A percentile compares a stretch with the other conserved stretches of the same genome.
These are phyloP conservation scores for Brachymystax lenok DNA, from an alignment of 2,797 vertebrate genomes.

Conservation along the genomic window DNA sequence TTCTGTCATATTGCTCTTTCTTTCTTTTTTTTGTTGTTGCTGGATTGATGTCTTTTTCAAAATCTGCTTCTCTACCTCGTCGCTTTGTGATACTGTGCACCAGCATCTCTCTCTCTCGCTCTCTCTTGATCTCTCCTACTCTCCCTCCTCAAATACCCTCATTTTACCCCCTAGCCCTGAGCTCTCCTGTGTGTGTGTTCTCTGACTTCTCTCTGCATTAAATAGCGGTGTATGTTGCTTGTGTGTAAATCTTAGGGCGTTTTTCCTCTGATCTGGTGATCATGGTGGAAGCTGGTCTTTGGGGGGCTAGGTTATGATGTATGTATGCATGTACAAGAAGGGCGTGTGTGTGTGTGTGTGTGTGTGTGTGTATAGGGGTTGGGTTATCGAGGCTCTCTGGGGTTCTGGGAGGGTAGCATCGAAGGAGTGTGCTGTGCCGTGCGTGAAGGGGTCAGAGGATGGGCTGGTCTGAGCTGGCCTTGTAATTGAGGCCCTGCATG, in stretches of 20 bases:
- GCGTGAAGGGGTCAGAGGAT: conserved; percentile 51
- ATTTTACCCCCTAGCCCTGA: conserved; percentile 17
- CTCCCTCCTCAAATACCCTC: conserved; percentile 40
- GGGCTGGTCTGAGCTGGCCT: conserved; percentile 50
- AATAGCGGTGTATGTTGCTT: too few species aligned
- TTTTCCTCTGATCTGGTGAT: conserved; percentile 13
- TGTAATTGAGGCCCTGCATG: conserved; percentile 75
- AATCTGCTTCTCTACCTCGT: conserved; percentile 53
- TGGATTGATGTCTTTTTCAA: conserved; percentile 84
- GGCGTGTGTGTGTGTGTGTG: too few species aligned
- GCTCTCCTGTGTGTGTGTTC: neutral
- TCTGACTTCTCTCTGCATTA: neutral
- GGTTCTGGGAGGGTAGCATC: too few species aligned
- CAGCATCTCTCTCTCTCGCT: conserved; percentile 48
- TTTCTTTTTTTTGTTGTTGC: conserved; percentile 77
- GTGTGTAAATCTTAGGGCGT: neutral
- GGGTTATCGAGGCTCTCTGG: too few species aligned
- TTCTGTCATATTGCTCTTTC: conserved; percentile 84
- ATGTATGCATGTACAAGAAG: neutral
- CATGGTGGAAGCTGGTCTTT: conserved; percentile 2
- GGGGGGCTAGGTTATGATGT: neutral
- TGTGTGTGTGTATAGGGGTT: too few species aligned
- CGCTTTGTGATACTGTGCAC: conserved; percentile 62
- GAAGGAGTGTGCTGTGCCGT: neutral
- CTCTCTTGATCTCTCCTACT: neutral